Conservation (phyloP, 2,888 invertebrate species). For the Macrosiphum euphorbiae region DNA sequence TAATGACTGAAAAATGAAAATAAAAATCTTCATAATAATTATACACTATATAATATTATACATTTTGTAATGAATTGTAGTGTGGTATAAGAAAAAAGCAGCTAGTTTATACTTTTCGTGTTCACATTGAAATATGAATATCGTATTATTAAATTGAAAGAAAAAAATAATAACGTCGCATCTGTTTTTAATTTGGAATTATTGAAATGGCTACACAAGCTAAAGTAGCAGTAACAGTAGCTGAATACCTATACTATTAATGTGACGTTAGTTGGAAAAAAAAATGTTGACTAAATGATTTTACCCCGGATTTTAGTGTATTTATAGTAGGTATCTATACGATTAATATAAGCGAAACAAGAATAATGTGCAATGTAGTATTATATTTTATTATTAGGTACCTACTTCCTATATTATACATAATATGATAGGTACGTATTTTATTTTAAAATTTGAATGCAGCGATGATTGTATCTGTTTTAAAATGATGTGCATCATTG, state of each 20-base stretch:
- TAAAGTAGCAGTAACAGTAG: neutral
- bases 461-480: neutral
- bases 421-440: neutral
- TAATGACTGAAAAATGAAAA: neutral
- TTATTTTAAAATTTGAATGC: neutral
- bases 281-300: neutral
- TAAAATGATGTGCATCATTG: neutral
- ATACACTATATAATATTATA: neutral
- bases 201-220: neutral
- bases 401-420: neutral
- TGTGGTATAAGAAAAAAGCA: neutral
- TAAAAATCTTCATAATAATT: neutral
- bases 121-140: neutral
- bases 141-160: neutral
- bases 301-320: neutral
- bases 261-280: neutral
- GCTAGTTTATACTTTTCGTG: neutral
- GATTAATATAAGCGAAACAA: neutral
- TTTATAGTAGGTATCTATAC: neutral
- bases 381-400: neutral
- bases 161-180: neutral
- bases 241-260: neutral
- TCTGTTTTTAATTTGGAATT: slow-evolving; percentile 24
- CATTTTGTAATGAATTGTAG: neutral
- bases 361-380: neutral